Evolutionary conservation across 1,140 invertebrate species (phyloP), one percentile per base, ranked within the genome.

Genomic region (Polypedilum vanderplanki): DNA sequence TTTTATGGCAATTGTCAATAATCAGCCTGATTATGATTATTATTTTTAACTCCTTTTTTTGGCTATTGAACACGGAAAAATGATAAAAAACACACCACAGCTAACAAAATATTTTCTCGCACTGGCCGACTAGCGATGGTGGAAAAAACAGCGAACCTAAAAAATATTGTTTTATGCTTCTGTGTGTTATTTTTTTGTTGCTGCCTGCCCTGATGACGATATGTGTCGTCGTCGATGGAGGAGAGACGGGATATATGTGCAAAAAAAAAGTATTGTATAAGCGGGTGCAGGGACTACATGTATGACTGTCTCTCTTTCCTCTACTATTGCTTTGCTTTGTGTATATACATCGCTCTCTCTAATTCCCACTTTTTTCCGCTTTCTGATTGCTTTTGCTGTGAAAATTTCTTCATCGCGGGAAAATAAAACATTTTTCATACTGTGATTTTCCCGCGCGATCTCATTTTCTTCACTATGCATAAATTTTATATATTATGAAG

Each of bases 41-140:
- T 46, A 46, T 9, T 46, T 46, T 12, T 12, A 46, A 1, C 8
- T 46, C 3, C 2, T 46, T 4, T 46, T 15, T 57, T n/a, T n/a
- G 10, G 4, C 4, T 12, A 57, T 15, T n/a, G 46, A n/a, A n/a
- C 46, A 57, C 46, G 46, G 65, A 70, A 70, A 70, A 70, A 70
- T 22, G 17, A 70, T 70, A 70, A 70, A 70, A 57, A 70, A 70
- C 65, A 18, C 65, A 70, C 65, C 65, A 70, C 17, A 70, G 65
- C 65, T 70, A 70, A 70, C 65, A 70, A 70, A 70, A 70, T 70
- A 70, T 70, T 70, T 70, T 70, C 20, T 70, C 65, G 65, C 65
- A 70, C 65, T 70, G 65, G 20, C 65, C 20, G 65, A 70, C 17
- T 20, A 70, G 8, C 17, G 65, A 18, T 70, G 65, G 65, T 20